These are phyloP conservation scores for Idaea dimidiata DNA, from an alignment of 2,888 invertebrate genomes.

Conservation along the genomic window DNA sequence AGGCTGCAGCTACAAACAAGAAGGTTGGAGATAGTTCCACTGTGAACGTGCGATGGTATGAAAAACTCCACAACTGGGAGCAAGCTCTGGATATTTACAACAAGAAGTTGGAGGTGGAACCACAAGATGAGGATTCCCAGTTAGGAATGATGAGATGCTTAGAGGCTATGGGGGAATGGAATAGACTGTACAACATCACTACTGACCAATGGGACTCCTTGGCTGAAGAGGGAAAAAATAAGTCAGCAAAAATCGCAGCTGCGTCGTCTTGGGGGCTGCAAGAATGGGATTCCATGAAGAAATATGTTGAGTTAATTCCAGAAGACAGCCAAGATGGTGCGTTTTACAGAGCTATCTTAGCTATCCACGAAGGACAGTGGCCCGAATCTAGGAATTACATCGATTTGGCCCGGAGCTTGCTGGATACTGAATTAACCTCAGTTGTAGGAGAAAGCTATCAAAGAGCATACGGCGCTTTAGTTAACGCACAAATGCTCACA, in stretches of 20 bases:
- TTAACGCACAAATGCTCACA: conserved; percentile 97
- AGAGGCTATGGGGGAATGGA: conserved; percentile 99
- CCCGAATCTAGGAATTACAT: conserved; percentile 88
- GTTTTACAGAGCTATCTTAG: conserved; percentile 95
- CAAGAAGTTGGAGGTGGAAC: conserved; percentile 85
- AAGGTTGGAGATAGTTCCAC: conserved; percentile 82
- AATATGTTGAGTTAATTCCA: conserved; percentile 92
- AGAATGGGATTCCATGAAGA: conserved; percentile 96
- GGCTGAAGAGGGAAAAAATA: conserved; percentile 68
- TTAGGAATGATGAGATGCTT: conserved; percentile 97
- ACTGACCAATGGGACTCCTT: conserved; percentile 83
- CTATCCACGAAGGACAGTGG: conserved; percentile 91
- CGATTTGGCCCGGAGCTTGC: conserved; percentile 93
- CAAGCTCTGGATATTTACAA: conserved; percentile 94
- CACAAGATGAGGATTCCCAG: conserved; percentile 88
- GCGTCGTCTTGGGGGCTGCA: conserved; percentile 97
- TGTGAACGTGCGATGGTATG: conserved; percentile 94
- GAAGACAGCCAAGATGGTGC: conserved; percentile 96
- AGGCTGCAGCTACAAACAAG: conserved; percentile 91
- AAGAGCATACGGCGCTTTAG: conserved; percentile 96
- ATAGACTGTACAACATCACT: conserved; percentile 89
- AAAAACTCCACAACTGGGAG: conserved; percentile 99
- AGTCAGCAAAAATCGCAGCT: conserved; percentile 93
- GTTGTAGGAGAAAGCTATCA: conserved; percentile 98
- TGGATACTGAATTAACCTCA: conserved; percentile 97